phyloP scores from a whole-genome alignment of 2,888 invertebrate species.

The Eurytoma californica region DNA sequence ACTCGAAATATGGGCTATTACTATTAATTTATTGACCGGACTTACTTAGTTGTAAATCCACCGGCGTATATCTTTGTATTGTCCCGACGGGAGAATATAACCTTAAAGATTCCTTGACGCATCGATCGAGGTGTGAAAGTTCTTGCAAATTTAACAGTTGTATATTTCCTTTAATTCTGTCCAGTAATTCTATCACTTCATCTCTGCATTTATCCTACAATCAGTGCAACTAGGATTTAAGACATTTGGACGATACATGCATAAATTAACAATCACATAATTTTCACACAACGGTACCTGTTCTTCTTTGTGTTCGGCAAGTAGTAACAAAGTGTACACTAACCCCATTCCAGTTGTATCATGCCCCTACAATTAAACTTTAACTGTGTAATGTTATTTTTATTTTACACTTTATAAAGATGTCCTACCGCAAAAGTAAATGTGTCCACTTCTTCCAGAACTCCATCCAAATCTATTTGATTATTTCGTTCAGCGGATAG shows the following conservation, averaged over 20 bases:
- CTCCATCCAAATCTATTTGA: conserved; percentile 63
- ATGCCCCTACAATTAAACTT: conserved; percentile 74
- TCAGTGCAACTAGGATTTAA: no score
- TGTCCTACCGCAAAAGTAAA: conserved; percentile 59
- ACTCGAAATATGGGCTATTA: no score
- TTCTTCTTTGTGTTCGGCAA: conserved; percentile 75
- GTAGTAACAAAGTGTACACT: conserved; percentile 75
- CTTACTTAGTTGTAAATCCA: conserved; percentile 20
- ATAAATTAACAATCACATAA: no score
- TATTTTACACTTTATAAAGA: no score
- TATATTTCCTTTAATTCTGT: conserved; percentile 76
- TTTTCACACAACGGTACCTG: conserved; percentile 59
- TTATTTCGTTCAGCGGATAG: conserved; percentile 61
- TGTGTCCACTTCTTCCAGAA: conserved; percentile 70
- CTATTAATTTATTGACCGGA: no score
- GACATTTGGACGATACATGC: no score
- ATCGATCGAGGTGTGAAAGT: conserved; percentile 82
- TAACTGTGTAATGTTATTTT: no score
- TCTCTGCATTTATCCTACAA: conserved; percentile 58
- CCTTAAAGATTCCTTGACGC: conserved; percentile 82
- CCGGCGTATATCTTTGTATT: not conserved
- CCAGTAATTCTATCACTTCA: conserved; percentile 72
- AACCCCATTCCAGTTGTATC: conserved; percentile 79
- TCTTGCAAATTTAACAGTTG: conserved; percentile 79
- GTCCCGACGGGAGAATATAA: conserved; percentile 80